These are phyloP conservation scores for Calosoma granatense DNA, from an alignment of 1,140 invertebrate genomes.

Conservation along the genomic window DNA sequence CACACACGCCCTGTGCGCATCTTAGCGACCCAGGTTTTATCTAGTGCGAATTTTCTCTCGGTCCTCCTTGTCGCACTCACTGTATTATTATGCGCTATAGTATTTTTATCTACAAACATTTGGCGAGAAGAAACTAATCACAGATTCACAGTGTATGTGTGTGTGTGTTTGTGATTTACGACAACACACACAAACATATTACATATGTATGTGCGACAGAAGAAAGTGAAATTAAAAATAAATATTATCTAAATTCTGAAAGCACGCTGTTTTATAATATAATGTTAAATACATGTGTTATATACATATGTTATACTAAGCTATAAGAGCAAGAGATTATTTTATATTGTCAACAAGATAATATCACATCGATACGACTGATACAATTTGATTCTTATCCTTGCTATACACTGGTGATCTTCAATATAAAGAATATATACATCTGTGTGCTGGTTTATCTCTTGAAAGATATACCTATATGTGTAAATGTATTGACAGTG, in stretches of 20 bases:
- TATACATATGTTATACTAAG: too few relatives aligned
- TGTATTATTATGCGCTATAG: background rate
- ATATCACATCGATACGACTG: too few relatives aligned
- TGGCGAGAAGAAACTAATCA: background rate
- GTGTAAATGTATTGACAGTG: background rate
- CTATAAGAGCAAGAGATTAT: too few relatives aligned
- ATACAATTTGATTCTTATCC: background rate
- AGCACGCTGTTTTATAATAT: background rate
- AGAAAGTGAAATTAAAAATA: background rate
- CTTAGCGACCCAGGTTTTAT: too few relatives aligned
- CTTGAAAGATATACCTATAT: background rate
- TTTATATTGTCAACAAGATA: too few relatives aligned
- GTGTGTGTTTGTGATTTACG: too few relatives aligned
- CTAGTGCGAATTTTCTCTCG: too few relatives aligned
- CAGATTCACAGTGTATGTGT: background rate
- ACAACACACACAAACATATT: background rate
- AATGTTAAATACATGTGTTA: too few relatives aligned
- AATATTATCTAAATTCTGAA: too few relatives aligned
- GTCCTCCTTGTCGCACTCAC: background rate
- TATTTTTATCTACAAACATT: background rate
- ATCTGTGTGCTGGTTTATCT: background rate
- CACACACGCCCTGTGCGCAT: too few relatives aligned
- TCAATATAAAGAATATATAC: background rate
- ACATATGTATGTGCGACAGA: background rate
- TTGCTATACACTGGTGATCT: background rate